phyloP scores from a whole-genome alignment of 2,113 vertebrate genomes.

The Psephotus haematonotus region DNA sequence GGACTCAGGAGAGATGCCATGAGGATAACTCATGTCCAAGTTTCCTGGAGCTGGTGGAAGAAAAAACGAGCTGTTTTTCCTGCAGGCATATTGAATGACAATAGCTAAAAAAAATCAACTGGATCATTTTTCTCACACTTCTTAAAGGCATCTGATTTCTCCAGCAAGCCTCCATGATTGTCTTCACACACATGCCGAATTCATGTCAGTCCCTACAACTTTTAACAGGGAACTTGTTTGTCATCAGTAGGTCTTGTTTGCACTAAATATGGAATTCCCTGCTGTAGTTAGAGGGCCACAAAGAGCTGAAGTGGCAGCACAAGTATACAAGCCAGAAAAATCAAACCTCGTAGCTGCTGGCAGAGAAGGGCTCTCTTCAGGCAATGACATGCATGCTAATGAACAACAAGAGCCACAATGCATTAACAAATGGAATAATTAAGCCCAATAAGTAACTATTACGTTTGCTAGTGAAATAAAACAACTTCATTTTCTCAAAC shows the following conservation, averaged over 20 bases:
- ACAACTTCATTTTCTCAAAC: not conserved
- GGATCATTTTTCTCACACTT: conserved; percentile 63
- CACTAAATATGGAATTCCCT: not conserved
- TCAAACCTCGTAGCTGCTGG: not conserved
- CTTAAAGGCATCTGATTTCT: conserved; percentile 63
- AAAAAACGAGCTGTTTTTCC: not conserved
- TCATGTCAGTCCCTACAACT: not conserved
- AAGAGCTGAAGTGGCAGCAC: conserved; percentile 25
- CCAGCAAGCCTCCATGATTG: not conserved
- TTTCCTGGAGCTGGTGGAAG: not conserved
- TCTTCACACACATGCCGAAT: not conserved
- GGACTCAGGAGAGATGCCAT: rapidly evolving
- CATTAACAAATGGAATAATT: not conserved
- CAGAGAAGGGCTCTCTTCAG: too few species aligned
- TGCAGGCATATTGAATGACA: conserved; percentile 46
- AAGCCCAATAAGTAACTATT: conserved; percentile 4
- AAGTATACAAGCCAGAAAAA: conserved; percentile 8
- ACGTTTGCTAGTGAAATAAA: not conserved
- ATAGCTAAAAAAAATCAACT: conserved; percentile 55
- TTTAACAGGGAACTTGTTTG: conserved; percentile 54
- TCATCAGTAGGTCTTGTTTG: conserved; percentile 49
- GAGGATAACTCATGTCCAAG: not conserved
- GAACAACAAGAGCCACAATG: not conserved
- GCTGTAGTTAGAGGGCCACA: conserved; percentile 18
- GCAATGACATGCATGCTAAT: too few species aligned